phyloP scores from a whole-genome alignment of 92 coral and sea anemone genomes.

The Galaxea fascicularis region DNA sequence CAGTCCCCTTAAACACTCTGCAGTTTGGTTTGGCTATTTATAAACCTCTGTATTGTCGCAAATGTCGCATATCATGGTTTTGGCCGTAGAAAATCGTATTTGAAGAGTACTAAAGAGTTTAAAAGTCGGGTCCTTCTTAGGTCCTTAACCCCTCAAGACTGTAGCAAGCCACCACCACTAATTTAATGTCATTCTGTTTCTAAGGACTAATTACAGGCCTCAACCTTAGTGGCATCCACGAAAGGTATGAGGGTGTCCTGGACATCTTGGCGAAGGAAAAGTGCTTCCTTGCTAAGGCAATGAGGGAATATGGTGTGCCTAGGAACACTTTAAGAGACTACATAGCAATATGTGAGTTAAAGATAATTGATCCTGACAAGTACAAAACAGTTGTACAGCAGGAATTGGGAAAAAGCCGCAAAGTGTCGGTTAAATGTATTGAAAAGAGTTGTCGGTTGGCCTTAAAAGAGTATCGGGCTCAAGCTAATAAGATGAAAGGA shows the following conservation, averaged over 20 bases:
- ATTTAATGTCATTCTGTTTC: background rate
- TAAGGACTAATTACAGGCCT: background rate
- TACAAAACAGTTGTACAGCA: background rate
- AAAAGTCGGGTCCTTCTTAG: too few species aligned
- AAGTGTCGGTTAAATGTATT: background rate
- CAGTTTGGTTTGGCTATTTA: too few species aligned
- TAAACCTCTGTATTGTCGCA: too few species aligned
- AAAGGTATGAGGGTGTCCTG: background rate
- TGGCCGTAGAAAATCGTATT: too few species aligned
- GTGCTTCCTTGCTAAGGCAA: background rate
- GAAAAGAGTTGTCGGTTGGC: background rate
- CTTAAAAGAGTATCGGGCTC: background rate
- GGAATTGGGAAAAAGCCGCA: background rate
- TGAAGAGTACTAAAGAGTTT: too few species aligned
- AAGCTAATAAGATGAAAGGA: background rate
- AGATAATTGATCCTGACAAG: background rate
- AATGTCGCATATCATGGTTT: too few species aligned
- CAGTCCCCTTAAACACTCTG: too few species aligned
- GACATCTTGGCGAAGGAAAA: constrained; percentile 1
- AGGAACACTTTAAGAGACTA: background rate
- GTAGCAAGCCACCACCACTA: too few species aligned
- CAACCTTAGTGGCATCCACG: background rate
- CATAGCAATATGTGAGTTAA: background rate
- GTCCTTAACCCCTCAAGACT: too few species aligned
- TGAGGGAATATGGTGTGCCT: background rate